Evolutionary conservation across 2,797 vertebrate genomes (phyloP).

Genomic region (Pseudocheirus occidentalis): DNA sequence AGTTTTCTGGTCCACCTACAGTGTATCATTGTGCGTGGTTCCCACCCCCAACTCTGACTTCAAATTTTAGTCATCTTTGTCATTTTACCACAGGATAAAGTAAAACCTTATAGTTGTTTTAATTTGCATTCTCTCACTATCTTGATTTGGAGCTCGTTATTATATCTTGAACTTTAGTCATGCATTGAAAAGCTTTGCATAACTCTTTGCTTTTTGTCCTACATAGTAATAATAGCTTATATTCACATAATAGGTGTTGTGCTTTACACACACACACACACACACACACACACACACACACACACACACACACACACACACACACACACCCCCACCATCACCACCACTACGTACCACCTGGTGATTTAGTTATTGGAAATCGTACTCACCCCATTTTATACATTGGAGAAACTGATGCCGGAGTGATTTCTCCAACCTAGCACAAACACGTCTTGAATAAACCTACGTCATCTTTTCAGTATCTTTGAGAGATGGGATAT

Average conservation of each 20-base stretch:
- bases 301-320: too few species aligned
- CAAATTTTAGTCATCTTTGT: background rate
- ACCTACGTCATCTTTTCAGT: background rate
- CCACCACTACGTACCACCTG: too few species aligned
- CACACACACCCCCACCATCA: too few species aligned
- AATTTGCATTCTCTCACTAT: background rate
- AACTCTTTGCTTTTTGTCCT: background rate
- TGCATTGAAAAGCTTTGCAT: background rate
- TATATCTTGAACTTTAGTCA: background rate
- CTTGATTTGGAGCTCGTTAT: background rate
- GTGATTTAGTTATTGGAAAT: background rate
- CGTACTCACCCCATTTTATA: background rate
- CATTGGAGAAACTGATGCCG: background rate
- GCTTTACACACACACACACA: background rate
- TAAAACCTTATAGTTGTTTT: background rate
- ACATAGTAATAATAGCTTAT: background rate
- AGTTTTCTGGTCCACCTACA: background rate
- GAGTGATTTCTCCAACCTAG: background rate
- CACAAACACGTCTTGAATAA: background rate
- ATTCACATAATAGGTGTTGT: background rate
- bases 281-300: background rate
- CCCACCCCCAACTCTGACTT: background rate
- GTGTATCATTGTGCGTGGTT: background rate
- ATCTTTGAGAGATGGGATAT: constrained; percentile 40
- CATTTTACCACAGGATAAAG: background rate